Evolutionary conservation across 2,888 invertebrate species (phyloP), one percentile per base, ranked within the genome.

Genomic region (Ochlodes sylvanus): DNA sequence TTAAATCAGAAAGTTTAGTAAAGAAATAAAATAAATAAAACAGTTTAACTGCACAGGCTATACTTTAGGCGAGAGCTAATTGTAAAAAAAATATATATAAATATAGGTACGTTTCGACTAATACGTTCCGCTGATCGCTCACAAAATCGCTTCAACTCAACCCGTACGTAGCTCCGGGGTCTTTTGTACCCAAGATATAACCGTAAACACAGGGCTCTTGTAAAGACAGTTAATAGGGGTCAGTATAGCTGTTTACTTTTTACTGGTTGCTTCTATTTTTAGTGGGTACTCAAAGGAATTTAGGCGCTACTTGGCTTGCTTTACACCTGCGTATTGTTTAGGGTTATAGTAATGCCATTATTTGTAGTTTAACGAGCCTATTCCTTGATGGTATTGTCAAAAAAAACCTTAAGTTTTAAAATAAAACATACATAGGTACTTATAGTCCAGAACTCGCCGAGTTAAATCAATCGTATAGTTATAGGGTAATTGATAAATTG

Each of bases 171-270:
- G 54, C 17, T n/a, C n/a, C 12, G 21, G 38, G 61, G 61, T 67
- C 67, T 54, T 61, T 62, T 44, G 54, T 61, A 62, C 66, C 55
- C 67, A 47, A 55, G 55, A 56, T 47, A 67, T 67, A 61, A 67
- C 61, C 67, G 67, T 67, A 68, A 68, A 68, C 61, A 68, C 55
- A 34, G 44, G 68, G 68, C 62, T 68, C 62, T 54, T 62, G 62
- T 56, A 62, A 68, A 68, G 68, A 62, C 68, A 68, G 61, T 62
- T 62, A 68, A 68, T 68, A 62, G 62, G 61, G 68, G 62, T 68
- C 62, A 68, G 44, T 61, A 47, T 62, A 61, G 47, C 61, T 67
- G 55, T 68, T 68, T 68, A 68, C 62, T 56, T 68, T 62, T 44
- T 62, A 62, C 62, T 62, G 54, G 21, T 62, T 38, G 44, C 57